Percentiles rank a stretch among this genome's conserved stretches.
Evolutionary conservation across 1,140 invertebrate genomes (phyloP).

Genomic region (Caerostris darwini): DNA sequence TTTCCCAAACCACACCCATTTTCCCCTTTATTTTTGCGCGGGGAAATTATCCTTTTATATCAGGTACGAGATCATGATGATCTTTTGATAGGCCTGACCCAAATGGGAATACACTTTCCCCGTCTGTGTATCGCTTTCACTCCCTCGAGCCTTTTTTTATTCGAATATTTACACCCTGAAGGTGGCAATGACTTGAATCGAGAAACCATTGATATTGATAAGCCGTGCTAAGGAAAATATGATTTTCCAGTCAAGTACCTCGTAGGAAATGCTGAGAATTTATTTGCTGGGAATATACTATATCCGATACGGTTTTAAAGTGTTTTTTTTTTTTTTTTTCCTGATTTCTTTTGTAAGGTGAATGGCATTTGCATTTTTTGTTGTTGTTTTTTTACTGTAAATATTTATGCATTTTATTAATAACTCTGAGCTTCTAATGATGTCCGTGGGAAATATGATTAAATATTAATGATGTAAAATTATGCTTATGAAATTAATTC

Average conservation of each 20-base stretch:
- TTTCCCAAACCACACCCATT: conserved; percentile 4
- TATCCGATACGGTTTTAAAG: neutral
- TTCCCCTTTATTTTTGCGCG: neutral
- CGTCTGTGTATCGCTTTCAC: neutral
- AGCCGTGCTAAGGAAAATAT: neutral
- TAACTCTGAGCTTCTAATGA: neutral
- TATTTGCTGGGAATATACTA: neutral
- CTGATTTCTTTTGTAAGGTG: neutral
- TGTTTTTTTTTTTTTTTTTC: neutral
- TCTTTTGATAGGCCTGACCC: neutral
- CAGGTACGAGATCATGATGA: neutral
- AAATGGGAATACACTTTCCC: neutral
- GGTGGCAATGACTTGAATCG: conserved; percentile 32
- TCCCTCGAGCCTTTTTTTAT: neutral
- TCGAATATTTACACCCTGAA: neutral
- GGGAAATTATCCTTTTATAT: conserved; percentile 3
- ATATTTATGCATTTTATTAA: neutral
- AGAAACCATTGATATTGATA: neutral
- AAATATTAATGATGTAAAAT: neutral
- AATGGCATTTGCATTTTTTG: neutral
- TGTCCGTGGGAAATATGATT: neutral
- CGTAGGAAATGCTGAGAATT: neutral
- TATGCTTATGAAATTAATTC: neutral
- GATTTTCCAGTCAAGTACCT: neutral
- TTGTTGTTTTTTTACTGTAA: neutral